These are phyloP conservation scores for Opisthograptis luteolata DNA, from an alignment of 2,888 invertebrate genomes.

Conservation along the genomic window DNA sequence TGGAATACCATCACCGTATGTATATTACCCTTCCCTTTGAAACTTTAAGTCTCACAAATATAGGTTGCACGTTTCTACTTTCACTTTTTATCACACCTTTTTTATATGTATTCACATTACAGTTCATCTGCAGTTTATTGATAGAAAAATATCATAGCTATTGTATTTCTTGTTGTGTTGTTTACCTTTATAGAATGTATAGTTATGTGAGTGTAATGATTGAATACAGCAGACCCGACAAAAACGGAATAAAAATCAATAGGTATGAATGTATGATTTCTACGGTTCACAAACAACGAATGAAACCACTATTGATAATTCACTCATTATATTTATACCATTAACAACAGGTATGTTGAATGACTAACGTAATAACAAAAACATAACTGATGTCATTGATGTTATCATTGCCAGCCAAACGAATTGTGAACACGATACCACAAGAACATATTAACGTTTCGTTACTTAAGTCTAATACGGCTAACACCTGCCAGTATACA, in stretches of 20 bases:
- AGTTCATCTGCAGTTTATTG: too few relatives aligned
- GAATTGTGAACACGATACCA: conserved; percentile 15
- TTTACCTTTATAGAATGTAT: not conserved
- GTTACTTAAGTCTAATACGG: not conserved
- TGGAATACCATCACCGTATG: too few relatives aligned
- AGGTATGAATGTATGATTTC: too few relatives aligned
- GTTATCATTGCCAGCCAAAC: conserved; percentile 23
- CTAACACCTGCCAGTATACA: not conserved
- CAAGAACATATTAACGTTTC: conserved; percentile 12
- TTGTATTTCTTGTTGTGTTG: not conserved
- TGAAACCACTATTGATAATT: conserved; percentile 48
- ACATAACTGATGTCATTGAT: conserved; percentile 53
- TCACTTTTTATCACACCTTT: too few relatives aligned
- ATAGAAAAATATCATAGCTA: too few relatives aligned
- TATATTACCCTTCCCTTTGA: too few relatives aligned
- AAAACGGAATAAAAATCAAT: too few relatives aligned
- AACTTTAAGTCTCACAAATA: too few relatives aligned
- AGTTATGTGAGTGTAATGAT: not conserved
- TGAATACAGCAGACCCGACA: too few relatives aligned
- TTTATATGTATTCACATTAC: too few relatives aligned
- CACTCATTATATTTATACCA: conserved; percentile 50
- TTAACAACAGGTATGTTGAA: conserved; percentile 53
- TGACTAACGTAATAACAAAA: conserved; percentile 54
- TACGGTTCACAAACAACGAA: too few relatives aligned
- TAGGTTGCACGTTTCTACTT: too few relatives aligned